Evolutionary conservation across 2,888 invertebrate genomes (phyloP).

Genomic region (Rotaria socialis): DNA sequence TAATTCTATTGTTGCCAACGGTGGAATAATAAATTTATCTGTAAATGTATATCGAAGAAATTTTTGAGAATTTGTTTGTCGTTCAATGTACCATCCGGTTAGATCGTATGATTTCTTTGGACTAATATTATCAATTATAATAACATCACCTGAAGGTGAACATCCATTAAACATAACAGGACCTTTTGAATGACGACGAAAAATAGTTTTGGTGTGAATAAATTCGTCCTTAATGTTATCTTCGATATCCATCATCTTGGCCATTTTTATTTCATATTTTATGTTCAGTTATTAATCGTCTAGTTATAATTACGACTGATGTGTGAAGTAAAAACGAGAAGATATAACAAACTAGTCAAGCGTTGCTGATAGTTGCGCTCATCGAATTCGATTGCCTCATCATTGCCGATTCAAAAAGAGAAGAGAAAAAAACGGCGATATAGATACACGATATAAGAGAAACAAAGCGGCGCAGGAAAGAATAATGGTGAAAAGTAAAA

Average conservation of each 20-base stretch:
- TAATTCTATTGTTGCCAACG: background rate
- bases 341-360: background rate
- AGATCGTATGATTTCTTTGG: background rate
- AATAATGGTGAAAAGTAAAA: background rate
- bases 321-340: background rate
- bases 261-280: background rate
- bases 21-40: background rate
- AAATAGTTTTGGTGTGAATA: background rate
- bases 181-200: constrained; percentile 30
- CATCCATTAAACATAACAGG: constrained; percentile 21
- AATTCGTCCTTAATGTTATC: background rate
- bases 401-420: background rate
- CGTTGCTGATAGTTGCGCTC: background rate
- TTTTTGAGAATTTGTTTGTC: background rate
- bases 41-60: background rate
- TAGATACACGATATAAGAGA: background rate
- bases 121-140: constrained; percentile 32
- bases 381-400: constrained; percentile 6
- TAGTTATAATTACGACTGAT: background rate
- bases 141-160: constrained; percentile 14
- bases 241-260: background rate
- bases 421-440: background rate
- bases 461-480: background rate
- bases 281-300: background rate
- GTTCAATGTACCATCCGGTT: constrained; percentile 20